Percentiles rank a stretch among this genome's conserved stretches.
Evolutionary conservation across 2,888 invertebrate genomes (phyloP).

Genomic region (Sericinus montela): DNA sequence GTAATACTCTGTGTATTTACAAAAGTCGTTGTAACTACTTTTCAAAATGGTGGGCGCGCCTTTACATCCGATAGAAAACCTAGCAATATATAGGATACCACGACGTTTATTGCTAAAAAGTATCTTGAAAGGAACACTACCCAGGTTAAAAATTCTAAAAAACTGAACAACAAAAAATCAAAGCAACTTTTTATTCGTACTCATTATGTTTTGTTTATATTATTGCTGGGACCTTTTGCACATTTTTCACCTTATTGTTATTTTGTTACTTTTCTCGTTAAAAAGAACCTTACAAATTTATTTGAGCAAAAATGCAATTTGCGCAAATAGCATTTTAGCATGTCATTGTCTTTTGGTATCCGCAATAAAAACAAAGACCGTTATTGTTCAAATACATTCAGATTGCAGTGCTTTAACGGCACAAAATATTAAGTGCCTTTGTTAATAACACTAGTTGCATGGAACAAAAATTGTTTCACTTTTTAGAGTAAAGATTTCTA

Average conservation of each 20-base stretch:
- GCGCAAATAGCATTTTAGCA: slow-evolving; percentile 63
- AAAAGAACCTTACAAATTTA: slow-evolving; percentile 36
- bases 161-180: slow-evolving; percentile 21
- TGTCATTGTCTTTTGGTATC: slow-evolving; percentile 28
- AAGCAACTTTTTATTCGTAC: slow-evolving; percentile 17
- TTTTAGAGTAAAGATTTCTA: neutral
- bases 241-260: slow-evolving; percentile 36
- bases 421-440: neutral
- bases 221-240: slow-evolving; percentile 34
- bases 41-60: slow-evolving; percentile 2
- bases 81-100: neutral
- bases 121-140: slow-evolving; percentile 1
- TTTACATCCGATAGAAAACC: slow-evolving; percentile 6
- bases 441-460: neutral
- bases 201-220: slow-evolving; percentile 25
- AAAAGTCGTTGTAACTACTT: too few relatives aligned
- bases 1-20: too few relatives aligned
- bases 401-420: neutral
- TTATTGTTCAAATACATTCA: slow-evolving; percentile 5
- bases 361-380: slow-evolving; percentile 27
- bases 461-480: neutral
- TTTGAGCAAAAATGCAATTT: slow-evolving; percentile 45
- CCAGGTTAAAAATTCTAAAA: slow-evolving; percentile 18
- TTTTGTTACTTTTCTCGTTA: slow-evolving; percentile 21
- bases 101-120: slow-evolving; percentile 8